phyloP scores from a whole-genome alignment of 2,888 invertebrate species.

The Dolichopus griseipennis region DNA sequence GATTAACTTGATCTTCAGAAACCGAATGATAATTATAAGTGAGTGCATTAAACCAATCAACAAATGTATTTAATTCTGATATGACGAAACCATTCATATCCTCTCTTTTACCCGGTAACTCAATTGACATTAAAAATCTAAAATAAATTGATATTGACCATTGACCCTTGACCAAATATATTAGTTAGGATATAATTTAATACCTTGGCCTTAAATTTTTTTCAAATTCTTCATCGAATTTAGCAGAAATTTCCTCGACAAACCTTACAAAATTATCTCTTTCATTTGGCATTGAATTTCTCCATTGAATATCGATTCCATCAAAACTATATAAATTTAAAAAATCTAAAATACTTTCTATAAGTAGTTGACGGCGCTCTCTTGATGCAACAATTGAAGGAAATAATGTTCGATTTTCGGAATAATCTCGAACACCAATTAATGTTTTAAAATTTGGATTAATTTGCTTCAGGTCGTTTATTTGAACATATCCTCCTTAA shows the following conservation, averaged over 20 bases:
- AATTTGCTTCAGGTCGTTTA: not conserved
- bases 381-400: not conserved
- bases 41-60: not conserved
- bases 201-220: not conserved
- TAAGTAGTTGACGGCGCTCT: not conserved
- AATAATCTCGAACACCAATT: not conserved
- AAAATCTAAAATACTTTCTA: not conserved
- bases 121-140: not conserved
- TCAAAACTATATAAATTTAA: not conserved
- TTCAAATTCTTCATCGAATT: not conserved
- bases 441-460: not conserved
- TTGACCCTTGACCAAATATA: too few species aligned
- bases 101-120: not conserved
- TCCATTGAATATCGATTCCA: not conserved
- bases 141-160: not conserved
- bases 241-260: not conserved
- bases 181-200: too few species aligned
- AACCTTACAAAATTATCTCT: not conserved
- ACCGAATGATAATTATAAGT: not conserved
- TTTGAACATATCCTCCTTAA: not conserved
- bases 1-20: not conserved
- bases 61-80: not conserved
- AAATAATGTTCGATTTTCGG: not conserved
- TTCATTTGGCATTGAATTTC: not conserved
- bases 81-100: not conserved